Evolutionary conservation across 2,797 vertebrate genomes (phyloP), one percentile per base, ranked within the genome.

Genomic region (Gymnoscopelus braueri): DNA sequence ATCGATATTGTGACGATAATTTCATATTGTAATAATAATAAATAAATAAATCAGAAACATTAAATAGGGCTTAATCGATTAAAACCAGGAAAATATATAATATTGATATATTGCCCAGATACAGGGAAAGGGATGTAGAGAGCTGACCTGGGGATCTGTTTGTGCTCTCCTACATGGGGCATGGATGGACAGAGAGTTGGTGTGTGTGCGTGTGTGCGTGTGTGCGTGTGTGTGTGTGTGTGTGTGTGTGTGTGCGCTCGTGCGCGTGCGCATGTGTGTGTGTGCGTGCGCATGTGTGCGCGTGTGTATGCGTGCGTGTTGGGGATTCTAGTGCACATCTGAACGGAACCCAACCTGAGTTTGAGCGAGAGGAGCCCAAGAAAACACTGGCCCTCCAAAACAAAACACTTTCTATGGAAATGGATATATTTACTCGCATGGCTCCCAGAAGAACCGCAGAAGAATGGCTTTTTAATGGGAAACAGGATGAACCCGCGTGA

Each of bases 391-490:
- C 79, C 83, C 90, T 91, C 87, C 83, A 92, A 92, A 94, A 94
- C 91, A 92, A 93, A 93, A 94, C 91, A 88, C 88, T 80, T 92
- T 90, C 84, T 85, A 90, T 87, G 89, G 91, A 94, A 93, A 93
- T 91, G 84, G 90, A 92, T 93, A 89, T 93, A 92, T 94, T 94
- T 94, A 93, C 92, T 93, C 52, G 85, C 87, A 87, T 64, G 77
- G 84, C 87, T 94, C 92, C 93, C 92, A 90, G 86, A 92, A 93
- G 91, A 92, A 91, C 90, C 87, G 60, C 84, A 61, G 83, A 84
- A 80, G 82, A 89, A 94, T 94, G 86, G 86, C 79, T 93, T 95
- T 94, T 92, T 93, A 94, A 95, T 93, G 89, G 88, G 88, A 91
- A 92, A 87, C 90, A 92, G 89, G 85, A 44, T 44, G 87, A 59